Evolutionary conservation across 2,888 invertebrate species (phyloP).

Genomic region (Cremastinae sp.): DNA sequence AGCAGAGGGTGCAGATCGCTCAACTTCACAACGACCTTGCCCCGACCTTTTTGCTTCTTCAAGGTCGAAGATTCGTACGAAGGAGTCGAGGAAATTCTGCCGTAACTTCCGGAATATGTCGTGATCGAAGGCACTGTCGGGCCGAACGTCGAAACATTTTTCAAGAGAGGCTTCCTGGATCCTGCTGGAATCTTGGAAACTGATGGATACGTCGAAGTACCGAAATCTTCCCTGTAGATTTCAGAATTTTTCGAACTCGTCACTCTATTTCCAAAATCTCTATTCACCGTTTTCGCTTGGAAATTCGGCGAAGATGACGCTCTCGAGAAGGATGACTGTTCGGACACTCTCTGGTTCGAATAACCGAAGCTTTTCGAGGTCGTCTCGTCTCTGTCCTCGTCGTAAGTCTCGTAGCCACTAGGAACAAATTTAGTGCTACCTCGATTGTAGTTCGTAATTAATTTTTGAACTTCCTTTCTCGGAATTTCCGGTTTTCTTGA

Average conservation of each 20-base stretch:
- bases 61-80: slow-evolving; percentile 42
- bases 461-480: slow-evolving; percentile 64
- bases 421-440: slow-evolving; percentile 71
- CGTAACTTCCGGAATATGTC: slow-evolving; percentile 67
- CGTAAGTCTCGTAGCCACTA: slow-evolving; percentile 63
- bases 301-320: background rate
- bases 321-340: slow-evolving; percentile 12
- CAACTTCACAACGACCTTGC: slow-evolving; percentile 84
- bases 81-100: slow-evolving; percentile 43
- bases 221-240: slow-evolving; percentile 18
- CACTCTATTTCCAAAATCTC: too few species aligned
- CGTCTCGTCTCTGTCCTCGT: slow-evolving; percentile 42
- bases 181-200: slow-evolving; percentile 27
- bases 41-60: slow-evolving; percentile 72
- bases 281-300: background rate
- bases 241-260: background rate
- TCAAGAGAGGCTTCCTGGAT: slow-evolving; percentile 11
- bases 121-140: slow-evolving; percentile 64
- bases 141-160: slow-evolving; percentile 7
- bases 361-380: slow-evolving; percentile 30
- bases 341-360: slow-evolving; percentile 52
- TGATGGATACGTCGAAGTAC: slow-evolving; percentile 24
- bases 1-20: slow-evolving; percentile 88
- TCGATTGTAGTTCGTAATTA: slow-evolving; percentile 69
- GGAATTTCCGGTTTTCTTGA: slow-evolving; percentile 63